Evolutionary conservation across 2,797 vertebrate species (phyloP).

Genomic region (Pseudochirops cupreus): DNA sequence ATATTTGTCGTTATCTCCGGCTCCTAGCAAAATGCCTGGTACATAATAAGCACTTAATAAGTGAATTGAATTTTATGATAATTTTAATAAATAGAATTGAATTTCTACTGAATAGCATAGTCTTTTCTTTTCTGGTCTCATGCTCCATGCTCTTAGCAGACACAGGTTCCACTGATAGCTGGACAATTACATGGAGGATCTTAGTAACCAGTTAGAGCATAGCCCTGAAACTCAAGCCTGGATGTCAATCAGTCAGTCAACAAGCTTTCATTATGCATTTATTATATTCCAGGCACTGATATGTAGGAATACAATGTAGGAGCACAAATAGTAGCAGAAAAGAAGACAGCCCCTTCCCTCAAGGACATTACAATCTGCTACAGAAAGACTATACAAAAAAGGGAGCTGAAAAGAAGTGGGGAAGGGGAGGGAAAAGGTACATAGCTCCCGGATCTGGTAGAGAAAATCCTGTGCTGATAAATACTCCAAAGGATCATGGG

Average conservation of each 20-base stretch:
- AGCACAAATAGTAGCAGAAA: neutral
- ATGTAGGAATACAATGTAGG: too few species aligned
- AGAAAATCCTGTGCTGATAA: neutral
- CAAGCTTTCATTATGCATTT: neutral
- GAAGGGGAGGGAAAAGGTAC: too few species aligned
- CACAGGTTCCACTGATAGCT: neutral
- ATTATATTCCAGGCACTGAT: neutral
- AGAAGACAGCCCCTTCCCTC: neutral
- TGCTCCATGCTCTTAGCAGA: neutral
- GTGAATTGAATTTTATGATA: neutral
- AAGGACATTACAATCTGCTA: neutral
- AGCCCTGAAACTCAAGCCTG: conserved; percentile 11
- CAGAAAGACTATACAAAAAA: neutral
- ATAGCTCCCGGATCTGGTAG: neutral
- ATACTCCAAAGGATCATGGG: neutral
- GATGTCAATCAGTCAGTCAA: neutral
- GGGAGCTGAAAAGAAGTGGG: neutral
- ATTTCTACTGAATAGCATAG: neutral
- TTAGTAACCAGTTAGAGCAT: conserved; percentile 33
- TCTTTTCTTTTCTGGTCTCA: neutral
- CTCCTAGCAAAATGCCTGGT: neutral
- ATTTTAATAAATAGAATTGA: neutral
- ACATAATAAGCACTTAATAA: neutral
- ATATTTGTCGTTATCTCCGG: neutral
- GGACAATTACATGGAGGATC: neutral